Evolutionary conservation across 2,888 invertebrate genomes (phyloP).

Genomic region (Drosophila robusta): DNA sequence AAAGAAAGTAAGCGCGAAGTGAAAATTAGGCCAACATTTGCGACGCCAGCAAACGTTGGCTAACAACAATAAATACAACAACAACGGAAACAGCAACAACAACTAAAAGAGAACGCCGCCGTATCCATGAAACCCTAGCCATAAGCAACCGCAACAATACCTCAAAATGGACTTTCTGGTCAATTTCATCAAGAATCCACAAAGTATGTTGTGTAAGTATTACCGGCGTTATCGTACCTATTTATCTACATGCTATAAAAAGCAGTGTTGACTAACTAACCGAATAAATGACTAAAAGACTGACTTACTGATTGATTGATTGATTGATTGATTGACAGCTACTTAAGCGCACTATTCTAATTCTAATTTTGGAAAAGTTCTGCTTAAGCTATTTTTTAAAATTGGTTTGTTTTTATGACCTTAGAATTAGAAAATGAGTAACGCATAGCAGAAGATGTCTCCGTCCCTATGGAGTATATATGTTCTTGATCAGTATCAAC

Average conservation of each 20-base stretch:
- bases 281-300: neutral
- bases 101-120: constrained; percentile 14
- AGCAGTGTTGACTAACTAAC: neutral
- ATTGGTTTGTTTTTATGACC: no score
- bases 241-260: neutral
- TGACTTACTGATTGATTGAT: no score
- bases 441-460: no score
- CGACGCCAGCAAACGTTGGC: constrained; percentile 38
- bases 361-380: no score
- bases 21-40: constrained; percentile 70
- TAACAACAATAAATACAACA: constrained; percentile 8
- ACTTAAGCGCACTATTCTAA: no score
- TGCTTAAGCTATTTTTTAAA: no score
- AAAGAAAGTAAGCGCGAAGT: constrained; percentile 65
- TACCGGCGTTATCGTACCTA: neutral
- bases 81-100: constrained; percentile 7
- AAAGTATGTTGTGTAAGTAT: constrained; percentile 79
- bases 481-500: no score
- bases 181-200: constrained; percentile 67
- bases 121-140: constrained; percentile 35
- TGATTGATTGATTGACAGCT: neutral
- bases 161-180: constrained; percentile 77
- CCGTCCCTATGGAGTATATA: no score
- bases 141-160: constrained; percentile 25
- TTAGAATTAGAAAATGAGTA: no score